These are phyloP conservation scores for Allolobophora icterica DNA, from an alignment of 2,888 invertebrate species.

Conservation along the genomic window DNA sequence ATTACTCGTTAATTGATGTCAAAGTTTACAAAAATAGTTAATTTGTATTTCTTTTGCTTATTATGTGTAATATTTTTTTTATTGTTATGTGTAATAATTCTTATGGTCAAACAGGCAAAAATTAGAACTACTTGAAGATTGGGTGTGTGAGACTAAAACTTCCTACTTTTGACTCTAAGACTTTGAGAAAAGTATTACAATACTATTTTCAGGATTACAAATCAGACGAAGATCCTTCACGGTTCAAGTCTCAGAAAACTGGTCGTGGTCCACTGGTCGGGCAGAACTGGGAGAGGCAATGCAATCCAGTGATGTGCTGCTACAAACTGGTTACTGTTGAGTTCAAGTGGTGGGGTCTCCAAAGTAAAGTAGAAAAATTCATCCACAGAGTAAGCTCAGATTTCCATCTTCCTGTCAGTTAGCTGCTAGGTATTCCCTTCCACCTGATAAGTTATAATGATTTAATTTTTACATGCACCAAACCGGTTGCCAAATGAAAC, in stretches of 20 bases:
- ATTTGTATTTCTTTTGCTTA: too few species aligned
- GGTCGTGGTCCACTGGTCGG: conserved; percentile 86
- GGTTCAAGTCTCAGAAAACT: conserved; percentile 88
- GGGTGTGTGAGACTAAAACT: neutral
- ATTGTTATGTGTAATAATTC: too few species aligned
- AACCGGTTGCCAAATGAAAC: too few species aligned
- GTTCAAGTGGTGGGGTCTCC: conserved; percentile 97
- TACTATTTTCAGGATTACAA: conserved; percentile 81
- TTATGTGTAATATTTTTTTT: neutral
- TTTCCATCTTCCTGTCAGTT: neutral
- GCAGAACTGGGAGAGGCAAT: conserved; percentile 37
- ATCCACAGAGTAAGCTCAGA: conserved; percentile 75
- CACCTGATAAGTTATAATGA: too few species aligned
- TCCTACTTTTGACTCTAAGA: neutral
- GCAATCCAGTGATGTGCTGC: conserved; percentile 88
- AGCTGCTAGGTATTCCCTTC: too few species aligned
- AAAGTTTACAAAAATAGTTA: too few species aligned
- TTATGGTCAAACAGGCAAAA: neutral
- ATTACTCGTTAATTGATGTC: too few species aligned
- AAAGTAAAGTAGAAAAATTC: conserved; percentile 88
- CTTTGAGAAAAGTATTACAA: neutral
- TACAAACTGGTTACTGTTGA: conserved; percentile 96
- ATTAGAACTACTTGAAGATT: neutral
- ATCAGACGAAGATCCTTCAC: conserved; percentile 82
- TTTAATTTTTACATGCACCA: too few species aligned